These are phyloP conservation scores for Xiphorhynchus erythropygius DNA, from an alignment of 2,797 vertebrate genomes.

Conservation along the genomic window DNA sequence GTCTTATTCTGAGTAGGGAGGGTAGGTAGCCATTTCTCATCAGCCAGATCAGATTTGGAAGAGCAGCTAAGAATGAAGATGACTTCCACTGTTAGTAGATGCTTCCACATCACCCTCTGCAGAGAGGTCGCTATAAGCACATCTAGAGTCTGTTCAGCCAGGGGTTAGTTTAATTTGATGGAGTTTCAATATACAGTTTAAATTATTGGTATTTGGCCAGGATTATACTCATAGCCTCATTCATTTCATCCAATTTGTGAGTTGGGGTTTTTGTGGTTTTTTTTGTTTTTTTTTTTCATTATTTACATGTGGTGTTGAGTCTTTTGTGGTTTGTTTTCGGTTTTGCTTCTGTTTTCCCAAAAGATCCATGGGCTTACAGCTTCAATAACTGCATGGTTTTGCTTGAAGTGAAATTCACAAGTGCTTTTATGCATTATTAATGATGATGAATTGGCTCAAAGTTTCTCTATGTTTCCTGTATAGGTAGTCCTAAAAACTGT, in stretches of 20 bases:
- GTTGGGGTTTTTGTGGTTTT: accelerated
- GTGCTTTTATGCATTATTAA: background rate
- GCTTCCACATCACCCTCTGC: background rate
- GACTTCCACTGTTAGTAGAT: background rate
- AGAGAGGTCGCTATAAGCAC: background rate
- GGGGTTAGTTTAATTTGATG: background rate
- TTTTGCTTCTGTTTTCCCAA: background rate
- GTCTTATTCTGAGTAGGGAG: background rate
- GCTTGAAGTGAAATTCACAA: background rate
- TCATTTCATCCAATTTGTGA: background rate
- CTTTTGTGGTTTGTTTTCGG: background rate
- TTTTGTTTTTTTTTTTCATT: background rate
- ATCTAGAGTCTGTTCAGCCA: background rate
- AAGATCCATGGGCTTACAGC: background rate
- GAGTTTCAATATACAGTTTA: background rate
- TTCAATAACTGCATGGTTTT: background rate
- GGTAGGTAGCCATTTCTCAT: background rate
- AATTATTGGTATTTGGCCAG: background rate
- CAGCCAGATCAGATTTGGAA: background rate
- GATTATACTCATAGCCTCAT: background rate
- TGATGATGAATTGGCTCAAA: background rate
- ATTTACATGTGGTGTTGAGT: background rate
- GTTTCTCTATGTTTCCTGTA: background rate
- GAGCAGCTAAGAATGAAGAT: background rate
- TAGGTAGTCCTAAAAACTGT: background rate